Base-by-base conservation (phyloP, 2,888 invertebrate species). In the Hololepta plana region DNA sequence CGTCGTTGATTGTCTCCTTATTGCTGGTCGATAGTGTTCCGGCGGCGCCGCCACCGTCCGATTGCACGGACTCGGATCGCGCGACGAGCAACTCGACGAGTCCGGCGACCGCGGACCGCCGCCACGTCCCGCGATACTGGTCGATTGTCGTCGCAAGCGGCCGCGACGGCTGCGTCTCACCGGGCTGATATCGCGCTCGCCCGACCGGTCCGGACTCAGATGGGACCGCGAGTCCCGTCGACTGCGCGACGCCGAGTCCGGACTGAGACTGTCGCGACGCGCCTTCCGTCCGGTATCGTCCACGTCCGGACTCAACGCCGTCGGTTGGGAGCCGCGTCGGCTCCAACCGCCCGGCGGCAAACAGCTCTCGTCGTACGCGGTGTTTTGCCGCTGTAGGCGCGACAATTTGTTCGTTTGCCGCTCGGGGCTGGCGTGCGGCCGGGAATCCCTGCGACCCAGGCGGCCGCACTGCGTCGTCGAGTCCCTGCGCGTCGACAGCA, bases 1-100 rank as follows among this genome's bases (percentile, higher is more conserved):
- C 1, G 87, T 88, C 8, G 87, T 87, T 14, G 85, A 85, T 56
- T 87, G 87, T 31, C 87, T 62, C 31, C 87, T 61, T 32, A 84
- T 80, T 38, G 77, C 69, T 5, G 82, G 80, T 19, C 76, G 61
- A 40, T 72, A 64, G 1, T 52, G 44, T 37, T 62, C 43, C 40
- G 65, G 49, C 1, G 57, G 59, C 1, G 55, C 57, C 3, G 32
- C 34, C 16, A 57, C 57, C 14, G 64, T 59, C 4, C 71, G 51
- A 6, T 66, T 67, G 39, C 80, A 75, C 0, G 87, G 88, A 44
- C 84, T 2, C 81, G 84, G 47, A 87, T 87, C 27, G 87, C 28
- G 61, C 4, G 85, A 85, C 8, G 74, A 74, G 50, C 87, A 85
- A 19, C 74, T 75, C 38, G 72, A 73, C 1, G 72, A 72, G 37